Evolutionary conservation across 2,797 vertebrate species (phyloP).

Genomic region (Arctocebus calabarensis): DNA sequence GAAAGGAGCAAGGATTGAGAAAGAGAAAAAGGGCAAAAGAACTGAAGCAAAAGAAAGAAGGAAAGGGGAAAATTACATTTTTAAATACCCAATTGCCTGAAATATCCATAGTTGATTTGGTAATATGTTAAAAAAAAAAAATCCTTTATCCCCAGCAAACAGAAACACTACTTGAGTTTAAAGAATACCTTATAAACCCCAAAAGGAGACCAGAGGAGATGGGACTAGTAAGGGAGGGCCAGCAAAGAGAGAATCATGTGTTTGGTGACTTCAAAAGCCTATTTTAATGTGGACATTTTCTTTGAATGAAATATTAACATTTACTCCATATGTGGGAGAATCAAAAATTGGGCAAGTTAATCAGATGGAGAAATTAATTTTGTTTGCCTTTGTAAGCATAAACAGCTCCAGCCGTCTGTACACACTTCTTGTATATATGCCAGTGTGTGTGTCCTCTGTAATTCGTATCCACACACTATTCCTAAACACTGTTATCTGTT

Average conservation of each 20-base stretch:
- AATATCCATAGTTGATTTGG: slow-evolving; percentile 34
- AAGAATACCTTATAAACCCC: not conserved
- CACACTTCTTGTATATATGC: not conserved
- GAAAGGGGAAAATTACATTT: not conserved
- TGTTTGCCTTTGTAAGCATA: slow-evolving; percentile 73
- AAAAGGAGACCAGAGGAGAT: slow-evolving; percentile 42
- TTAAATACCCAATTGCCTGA: slow-evolving; percentile 52
- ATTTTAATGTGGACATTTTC: slow-evolving; percentile 66
- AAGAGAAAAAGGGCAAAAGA: not conserved
- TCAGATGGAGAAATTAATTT: slow-evolving; percentile 63
- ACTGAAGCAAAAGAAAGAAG: slow-evolving; percentile 8
- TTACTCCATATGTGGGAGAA: slow-evolving; percentile 63
- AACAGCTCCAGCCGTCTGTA: slow-evolving; percentile 34
- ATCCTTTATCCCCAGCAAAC: slow-evolving; percentile 29
- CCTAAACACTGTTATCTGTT: slow-evolving; percentile 87
- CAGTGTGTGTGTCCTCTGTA: slow-evolving; percentile 30
- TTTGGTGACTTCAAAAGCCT: slow-evolving; percentile 48
- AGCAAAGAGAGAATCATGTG: not conserved
- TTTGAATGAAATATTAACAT: slow-evolving; percentile 68
- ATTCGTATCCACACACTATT: slow-evolving; percentile 74
- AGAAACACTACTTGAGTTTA: slow-evolving; percentile 40
- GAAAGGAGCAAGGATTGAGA: slow-evolving; percentile 33
- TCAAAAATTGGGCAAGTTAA: slow-evolving; percentile 65
- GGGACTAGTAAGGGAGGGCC: not conserved
- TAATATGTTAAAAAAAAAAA: slow-evolving; percentile 28